A percentile compares a stretch with the other conserved stretches of the same genome.
These are phyloP conservation scores for Dipodomys spectabilis DNA, from an alignment of 2,113 vertebrate species.

Conservation along the genomic window DNA sequence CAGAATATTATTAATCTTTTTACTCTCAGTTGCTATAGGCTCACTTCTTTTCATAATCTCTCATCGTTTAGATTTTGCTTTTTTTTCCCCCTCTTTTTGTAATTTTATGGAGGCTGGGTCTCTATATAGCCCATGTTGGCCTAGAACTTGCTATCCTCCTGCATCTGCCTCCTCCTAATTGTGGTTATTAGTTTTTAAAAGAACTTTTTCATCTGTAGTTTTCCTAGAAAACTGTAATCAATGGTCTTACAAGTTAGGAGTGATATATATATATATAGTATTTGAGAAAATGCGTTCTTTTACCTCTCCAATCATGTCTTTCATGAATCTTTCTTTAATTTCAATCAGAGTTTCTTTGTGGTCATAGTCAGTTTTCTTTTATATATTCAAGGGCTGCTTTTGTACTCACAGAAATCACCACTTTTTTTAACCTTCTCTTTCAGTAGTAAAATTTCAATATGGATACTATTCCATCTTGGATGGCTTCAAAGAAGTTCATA, in stretches of 20 bases:
- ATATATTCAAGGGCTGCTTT: slow-evolving; percentile 70
- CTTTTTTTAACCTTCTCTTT: slow-evolving; percentile 71
- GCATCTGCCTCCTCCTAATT: too few species aligned
- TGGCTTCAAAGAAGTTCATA: slow-evolving; percentile 61
- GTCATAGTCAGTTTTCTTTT: slow-evolving; percentile 69
- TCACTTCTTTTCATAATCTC: not conserved
- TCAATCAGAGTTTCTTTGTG: slow-evolving; percentile 77
- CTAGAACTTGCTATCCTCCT: too few species aligned
- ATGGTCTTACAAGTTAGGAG: slow-evolving; percentile 54
- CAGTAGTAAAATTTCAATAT: slow-evolving; percentile 77
- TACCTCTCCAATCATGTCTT: slow-evolving; percentile 72
- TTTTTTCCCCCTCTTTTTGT: not conserved
- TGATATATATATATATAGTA: slow-evolving; percentile 39
- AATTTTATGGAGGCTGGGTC: too few species aligned
- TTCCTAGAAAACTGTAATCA: slow-evolving; percentile 59
- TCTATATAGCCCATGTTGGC: too few species aligned
- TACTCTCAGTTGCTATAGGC: not conserved
- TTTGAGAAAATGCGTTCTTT: slow-evolving; percentile 74
- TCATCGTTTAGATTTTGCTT: not conserved
- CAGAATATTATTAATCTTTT: not conserved
- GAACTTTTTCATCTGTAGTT: slow-evolving; percentile 51
- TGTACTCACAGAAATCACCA: slow-evolving; percentile 72
- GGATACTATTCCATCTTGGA: slow-evolving; percentile 53
- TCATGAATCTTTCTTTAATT: slow-evolving; percentile 75
- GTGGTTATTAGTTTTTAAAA: not conserved